These are phyloP conservation scores for Saturnia pavonia DNA, from an alignment of 2,888 invertebrate genomes.

Conservation along the genomic window DNA sequence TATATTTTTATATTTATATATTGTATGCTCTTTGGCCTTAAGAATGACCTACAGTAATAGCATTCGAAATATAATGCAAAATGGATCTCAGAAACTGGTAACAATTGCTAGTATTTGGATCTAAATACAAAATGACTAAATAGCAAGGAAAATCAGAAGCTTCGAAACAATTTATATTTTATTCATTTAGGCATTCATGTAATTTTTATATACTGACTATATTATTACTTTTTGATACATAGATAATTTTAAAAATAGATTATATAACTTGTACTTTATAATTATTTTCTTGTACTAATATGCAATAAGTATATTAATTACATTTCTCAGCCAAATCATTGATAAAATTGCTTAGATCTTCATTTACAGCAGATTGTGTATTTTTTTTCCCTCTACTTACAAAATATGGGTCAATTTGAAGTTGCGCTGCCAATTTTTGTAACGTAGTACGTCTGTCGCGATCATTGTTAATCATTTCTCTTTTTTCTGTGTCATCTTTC, in stretches of 20 bases:
- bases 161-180: slow-evolving; percentile 47
- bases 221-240: neutral
- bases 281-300: neutral
- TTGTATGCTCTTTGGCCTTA: neutral
- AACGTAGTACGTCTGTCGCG: slow-evolving; percentile 65
- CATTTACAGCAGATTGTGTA: slow-evolving; percentile 37
- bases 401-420: slow-evolving; percentile 73
- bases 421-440: slow-evolving; percentile 67
- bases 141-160: neutral
- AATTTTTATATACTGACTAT: neutral
- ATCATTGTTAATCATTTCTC: slow-evolving; percentile 59
- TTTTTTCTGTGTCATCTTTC: slow-evolving; percentile 50
- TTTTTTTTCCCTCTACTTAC: slow-evolving; percentile 72
- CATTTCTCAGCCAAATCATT: slow-evolving; percentile 60
- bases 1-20: neutral
- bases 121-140: too few relatives aligned
- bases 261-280: neutral
- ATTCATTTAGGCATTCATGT: slow-evolving; percentile 26
- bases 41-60: neutral
- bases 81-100: too few relatives aligned
- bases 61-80: neutral
- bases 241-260: neutral
- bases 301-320: slow-evolving; percentile 17
- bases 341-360: slow-evolving; percentile 56
- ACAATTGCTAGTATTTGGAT: too few relatives aligned